Conservation (phyloP, 1,140 invertebrate genomes). For the Halotydeus destructor region DNA sequence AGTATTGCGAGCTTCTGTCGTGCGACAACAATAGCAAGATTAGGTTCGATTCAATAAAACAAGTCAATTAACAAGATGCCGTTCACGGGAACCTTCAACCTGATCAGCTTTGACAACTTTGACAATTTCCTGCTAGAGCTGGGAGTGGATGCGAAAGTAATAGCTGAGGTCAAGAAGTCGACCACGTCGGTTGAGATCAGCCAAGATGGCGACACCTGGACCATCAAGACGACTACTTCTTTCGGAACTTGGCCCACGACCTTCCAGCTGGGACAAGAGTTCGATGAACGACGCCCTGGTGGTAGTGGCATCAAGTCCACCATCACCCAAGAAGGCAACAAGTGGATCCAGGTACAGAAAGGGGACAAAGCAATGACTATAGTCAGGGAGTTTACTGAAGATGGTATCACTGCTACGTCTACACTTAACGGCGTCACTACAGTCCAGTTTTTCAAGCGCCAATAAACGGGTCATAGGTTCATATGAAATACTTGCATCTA, state of each 20-base stretch:
- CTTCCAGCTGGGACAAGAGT: conserved; percentile 57
- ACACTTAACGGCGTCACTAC: too few relatives aligned
- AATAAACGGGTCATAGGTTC: too few relatives aligned
- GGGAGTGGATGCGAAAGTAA: conserved; percentile 8
- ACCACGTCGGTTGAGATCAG: conserved; percentile 7
- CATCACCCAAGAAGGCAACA: conserved; percentile 27
- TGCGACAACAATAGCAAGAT: too few relatives aligned
- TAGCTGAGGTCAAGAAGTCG: conserved; percentile 4
- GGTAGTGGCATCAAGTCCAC: conserved; percentile 47
- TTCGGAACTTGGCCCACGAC: conserved; percentile 55
- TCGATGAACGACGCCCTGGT: conserved; percentile 67
- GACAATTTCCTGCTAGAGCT: neutral
- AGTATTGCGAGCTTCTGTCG: too few relatives aligned
- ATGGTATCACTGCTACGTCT: too few relatives aligned
- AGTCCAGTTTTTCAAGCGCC: too few relatives aligned
- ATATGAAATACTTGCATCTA: too few relatives aligned
- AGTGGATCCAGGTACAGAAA: conserved; percentile 42
- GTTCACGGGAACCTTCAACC: neutral
- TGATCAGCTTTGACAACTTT: neutral
- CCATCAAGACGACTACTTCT: conserved; percentile 50
- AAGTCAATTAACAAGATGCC: too few relatives aligned
- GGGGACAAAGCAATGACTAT: conserved; percentile 10
- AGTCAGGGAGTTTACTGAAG: conserved; percentile 11
- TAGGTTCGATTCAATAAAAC: too few relatives aligned
- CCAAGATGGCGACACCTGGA: conserved; percentile 28